These are phyloP conservation scores for Cariama cristata DNA, from an alignment of 2,113 vertebrate species.

Conservation along the genomic window DNA sequence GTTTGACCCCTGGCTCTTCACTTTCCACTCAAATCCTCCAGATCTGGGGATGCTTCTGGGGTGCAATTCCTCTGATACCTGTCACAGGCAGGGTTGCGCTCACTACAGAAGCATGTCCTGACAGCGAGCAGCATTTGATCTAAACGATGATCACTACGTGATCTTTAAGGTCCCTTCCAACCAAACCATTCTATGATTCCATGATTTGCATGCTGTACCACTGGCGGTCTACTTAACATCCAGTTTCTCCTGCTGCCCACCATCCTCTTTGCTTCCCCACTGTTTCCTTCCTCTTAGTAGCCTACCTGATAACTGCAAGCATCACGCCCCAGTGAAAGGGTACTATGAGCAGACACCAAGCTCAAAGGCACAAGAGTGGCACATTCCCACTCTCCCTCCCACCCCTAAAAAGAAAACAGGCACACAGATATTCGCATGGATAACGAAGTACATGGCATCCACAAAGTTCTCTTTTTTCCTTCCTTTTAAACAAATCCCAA, in stretches of 20 bases:
- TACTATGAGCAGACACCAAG: background rate
- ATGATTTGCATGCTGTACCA: background rate
- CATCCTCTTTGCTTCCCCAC: background rate
- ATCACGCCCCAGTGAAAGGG: background rate
- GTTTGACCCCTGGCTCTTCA: background rate
- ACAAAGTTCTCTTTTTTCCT: fast-evolving
- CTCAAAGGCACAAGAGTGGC: background rate
- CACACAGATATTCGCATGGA: background rate
- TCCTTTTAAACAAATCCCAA: background rate
- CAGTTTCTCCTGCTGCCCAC: background rate
- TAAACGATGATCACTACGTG: too few relatives aligned
- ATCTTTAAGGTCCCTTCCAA: too few relatives aligned
- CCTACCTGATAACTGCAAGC: background rate
- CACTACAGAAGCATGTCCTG: background rate
- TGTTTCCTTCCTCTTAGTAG: background rate
- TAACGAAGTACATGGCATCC: background rate
- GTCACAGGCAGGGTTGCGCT: background rate
- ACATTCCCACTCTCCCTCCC: background rate
- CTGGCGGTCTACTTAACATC: background rate
- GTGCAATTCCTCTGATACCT: background rate
- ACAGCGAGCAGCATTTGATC: background rate
- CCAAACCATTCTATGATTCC: too few relatives aligned
- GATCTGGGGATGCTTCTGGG: background rate
- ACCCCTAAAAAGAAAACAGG: background rate
- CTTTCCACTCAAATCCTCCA: background rate